Conservation (phyloP, 2,888 invertebrate genomes). For the Cephus pulcher region DNA sequence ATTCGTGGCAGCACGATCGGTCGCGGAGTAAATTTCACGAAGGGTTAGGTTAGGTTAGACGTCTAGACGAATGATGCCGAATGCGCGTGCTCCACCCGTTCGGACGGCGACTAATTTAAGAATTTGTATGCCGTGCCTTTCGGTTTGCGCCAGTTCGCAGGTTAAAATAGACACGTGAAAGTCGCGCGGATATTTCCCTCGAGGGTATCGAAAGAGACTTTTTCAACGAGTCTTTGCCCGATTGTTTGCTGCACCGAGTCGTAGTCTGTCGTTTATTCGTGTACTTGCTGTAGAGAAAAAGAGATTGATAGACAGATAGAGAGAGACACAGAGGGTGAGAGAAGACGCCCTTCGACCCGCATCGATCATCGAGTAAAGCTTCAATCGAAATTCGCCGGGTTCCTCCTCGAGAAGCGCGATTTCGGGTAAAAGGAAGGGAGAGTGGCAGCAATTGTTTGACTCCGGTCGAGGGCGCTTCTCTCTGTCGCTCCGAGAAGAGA, state of each 20-base stretch:
- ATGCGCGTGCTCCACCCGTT: slow-evolving; percentile 21
- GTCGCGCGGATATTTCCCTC: slow-evolving; percentile 43
- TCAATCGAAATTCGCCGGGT: neutral
- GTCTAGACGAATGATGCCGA: slow-evolving; percentile 1
- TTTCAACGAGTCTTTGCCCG: neutral
- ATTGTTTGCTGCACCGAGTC: neutral
- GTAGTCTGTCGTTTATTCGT: neutral
- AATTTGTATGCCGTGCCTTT: slow-evolving; percentile 56
- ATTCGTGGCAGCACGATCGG: neutral
- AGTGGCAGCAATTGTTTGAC: neutral
- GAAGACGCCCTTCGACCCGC: neutral
- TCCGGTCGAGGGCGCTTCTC: too few species aligned
- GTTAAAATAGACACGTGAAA: slow-evolving; percentile 64
- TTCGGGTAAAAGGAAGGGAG: neutral
- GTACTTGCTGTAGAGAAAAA: neutral
- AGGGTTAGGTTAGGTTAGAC: slow-evolving; percentile 11
- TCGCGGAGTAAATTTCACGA: neutral
- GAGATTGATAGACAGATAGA: neutral
- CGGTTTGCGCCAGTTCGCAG: slow-evolving; percentile 61
- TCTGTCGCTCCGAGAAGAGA: neutral
- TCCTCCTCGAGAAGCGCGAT: neutral
- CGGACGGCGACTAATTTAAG: slow-evolving; percentile 60
- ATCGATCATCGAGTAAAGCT: neutral
- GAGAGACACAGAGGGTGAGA: too few species aligned
- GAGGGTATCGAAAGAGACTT: slow-evolving; percentile 14